Conservation (phyloP, 1,140 invertebrate species). For the Battus philenor region DNA sequence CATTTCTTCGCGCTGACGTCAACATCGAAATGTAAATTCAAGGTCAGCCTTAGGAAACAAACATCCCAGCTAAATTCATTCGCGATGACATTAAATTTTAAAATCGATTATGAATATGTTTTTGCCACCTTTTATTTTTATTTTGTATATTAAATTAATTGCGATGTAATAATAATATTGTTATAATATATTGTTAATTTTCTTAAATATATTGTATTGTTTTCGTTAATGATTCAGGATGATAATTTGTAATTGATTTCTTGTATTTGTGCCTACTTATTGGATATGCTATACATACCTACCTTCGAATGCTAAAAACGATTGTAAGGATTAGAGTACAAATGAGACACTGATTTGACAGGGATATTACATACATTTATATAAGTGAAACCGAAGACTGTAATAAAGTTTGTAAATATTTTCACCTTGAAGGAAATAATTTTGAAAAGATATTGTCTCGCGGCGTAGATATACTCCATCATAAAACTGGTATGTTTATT, state of each 20-base stretch:
- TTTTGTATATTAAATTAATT: not conserved
- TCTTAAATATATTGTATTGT: conserved; percentile 26
- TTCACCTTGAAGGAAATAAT: conserved; percentile 45
- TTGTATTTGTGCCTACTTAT: conserved; percentile 50
- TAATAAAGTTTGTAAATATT: conserved; percentile 67
- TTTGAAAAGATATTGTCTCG: conserved; percentile 38
- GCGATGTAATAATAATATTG: conserved; percentile 10
- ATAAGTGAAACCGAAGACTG: conserved; percentile 72
- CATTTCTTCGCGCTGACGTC: too few relatives aligned
- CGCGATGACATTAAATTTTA: too few relatives aligned
- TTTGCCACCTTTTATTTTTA: not conserved
- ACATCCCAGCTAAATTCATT: too few relatives aligned
- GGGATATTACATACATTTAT: conserved; percentile 62
- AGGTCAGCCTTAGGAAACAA: too few relatives aligned
- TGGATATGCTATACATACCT: conserved; percentile 29
- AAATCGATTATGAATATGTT: too few relatives aligned
- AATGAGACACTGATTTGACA: conserved; percentile 66
- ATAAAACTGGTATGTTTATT: conserved; percentile 43
- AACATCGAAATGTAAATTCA: too few relatives aligned
- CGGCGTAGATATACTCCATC: conserved; percentile 28
- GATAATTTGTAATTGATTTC: conserved; percentile 30
- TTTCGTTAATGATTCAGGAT: conserved; percentile 5
- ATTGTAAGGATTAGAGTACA: conserved; percentile 66
- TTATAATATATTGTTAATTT: conserved; percentile 30
- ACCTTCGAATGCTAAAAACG: conserved; percentile 36